phyloP scores from a whole-genome alignment of 2,888 invertebrate genomes.

The Periphyllus acericola region DNA sequence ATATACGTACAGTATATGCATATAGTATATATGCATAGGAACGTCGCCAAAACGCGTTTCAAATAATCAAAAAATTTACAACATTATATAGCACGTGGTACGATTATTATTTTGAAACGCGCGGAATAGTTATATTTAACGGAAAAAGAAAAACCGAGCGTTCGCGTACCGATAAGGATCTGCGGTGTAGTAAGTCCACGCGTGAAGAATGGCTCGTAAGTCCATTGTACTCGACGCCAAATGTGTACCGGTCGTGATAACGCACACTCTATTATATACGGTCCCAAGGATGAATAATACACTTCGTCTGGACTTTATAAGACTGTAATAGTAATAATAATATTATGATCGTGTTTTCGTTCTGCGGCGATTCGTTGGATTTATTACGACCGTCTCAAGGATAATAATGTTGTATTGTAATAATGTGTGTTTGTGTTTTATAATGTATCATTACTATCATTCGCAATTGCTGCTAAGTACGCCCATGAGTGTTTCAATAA shows the following conservation, averaged over 20 bases:
- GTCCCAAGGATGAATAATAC: not conserved
- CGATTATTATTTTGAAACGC: not conserved
- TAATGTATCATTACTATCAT: too few species aligned
- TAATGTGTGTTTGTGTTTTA: too few species aligned
- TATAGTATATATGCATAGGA: too few species aligned
- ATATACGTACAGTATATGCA: too few species aligned
- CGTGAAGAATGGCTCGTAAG: not conserved
- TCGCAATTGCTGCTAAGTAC: not conserved
- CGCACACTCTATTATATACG: not conserved
- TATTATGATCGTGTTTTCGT: not conserved
- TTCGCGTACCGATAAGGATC: not conserved
- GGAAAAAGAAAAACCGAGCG: too few species aligned
- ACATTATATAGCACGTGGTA: not conserved
- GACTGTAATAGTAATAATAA: not conserved
- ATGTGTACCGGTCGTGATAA: not conserved
- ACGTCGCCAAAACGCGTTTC: not conserved
- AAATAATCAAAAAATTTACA: not conserved
- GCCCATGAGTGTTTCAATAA: not conserved
- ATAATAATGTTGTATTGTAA: not conserved
- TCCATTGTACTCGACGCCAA: not conserved
- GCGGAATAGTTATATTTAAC: too few species aligned
- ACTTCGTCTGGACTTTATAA: not conserved
- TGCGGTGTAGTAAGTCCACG: not conserved
- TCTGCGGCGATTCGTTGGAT: not conserved
- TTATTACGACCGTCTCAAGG: slow-evolving; percentile 6